Base-by-base conservation (phyloP, 2,888 invertebrate species). In the Aromia moschata region DNA sequence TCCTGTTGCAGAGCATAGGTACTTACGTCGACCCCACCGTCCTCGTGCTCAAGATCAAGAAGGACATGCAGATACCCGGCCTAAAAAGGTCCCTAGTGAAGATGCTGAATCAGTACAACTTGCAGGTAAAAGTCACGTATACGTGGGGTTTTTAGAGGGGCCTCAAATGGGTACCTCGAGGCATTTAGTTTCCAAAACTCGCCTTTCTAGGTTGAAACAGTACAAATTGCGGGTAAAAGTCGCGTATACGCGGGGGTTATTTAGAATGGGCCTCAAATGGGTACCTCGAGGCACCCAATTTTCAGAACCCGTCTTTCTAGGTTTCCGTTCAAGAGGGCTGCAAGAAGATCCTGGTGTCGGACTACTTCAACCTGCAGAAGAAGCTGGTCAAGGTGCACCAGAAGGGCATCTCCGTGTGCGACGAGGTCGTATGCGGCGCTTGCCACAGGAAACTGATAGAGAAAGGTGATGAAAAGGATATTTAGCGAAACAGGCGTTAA, bases 41-140 rank as follows among this genome's bases (percentile, higher is more conserved):
- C 72, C 67, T 81, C 37, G 91, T 98, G 53, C 85, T 91, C 73
- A 89, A 90, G 78, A 98, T 99, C 65, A 88, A 92, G 71, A 84
- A 89, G 0, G 90, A 91, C 1, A 89, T 94, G 81, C 85, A 92
- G 78, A 95, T 99, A 71, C 93, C 94, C 5, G 94, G 94, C 33
- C 83, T 98, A 37, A 90, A 96, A 70, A 90, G 92, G 72, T 93
- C 96, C 0, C 83, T 98, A 7, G 94, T 94, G 1, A 96, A 96
- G 83, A 95, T 98, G 89, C 86, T 98, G 82, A 91, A 93, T 72
- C 98, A 98, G 79, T 98, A 95, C 79, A 94, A 93, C 75, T 84
- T 97, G 58, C 96, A 97, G 82, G 89, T 89, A 76, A 70, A 55
- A 2, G 10, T 33, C 11, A n/a, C 33, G 7, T 33, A 33, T 25